Evolutionary conservation across 1,140 invertebrate species (phyloP).

Genomic region (Adoxophyes honmai): DNA sequence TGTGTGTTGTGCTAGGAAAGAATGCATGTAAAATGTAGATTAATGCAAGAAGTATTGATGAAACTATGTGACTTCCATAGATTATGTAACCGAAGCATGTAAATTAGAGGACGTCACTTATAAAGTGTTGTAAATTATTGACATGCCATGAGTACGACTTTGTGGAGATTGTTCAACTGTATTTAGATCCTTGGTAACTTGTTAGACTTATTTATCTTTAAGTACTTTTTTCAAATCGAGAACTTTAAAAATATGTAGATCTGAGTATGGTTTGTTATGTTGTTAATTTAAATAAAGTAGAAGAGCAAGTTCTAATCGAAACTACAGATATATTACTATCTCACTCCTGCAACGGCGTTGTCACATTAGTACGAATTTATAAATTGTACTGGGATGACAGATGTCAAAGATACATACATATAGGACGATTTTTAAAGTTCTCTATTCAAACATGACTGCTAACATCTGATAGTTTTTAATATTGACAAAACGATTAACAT

Average conservation of each 20-base stretch:
- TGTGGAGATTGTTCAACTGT: slow-evolving; percentile 9
- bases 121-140: slow-evolving; percentile 18
- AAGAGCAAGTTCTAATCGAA: too few relatives aligned
- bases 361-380: too few relatives aligned
- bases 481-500: slow-evolving; percentile 32
- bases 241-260: slow-evolving; percentile 3
- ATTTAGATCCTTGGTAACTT: not conserved
- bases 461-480: not conserved
- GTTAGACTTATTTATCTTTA: not conserved
- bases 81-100: slow-evolving; percentile 48
- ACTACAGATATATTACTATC: too few relatives aligned
- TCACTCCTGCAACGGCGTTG: too few relatives aligned
- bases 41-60: slow-evolving; percentile 26
- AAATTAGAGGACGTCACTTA: slow-evolving; percentile 32
- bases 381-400: too few relatives aligned
- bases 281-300: too few relatives aligned
- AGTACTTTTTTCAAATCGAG: slow-evolving; percentile 1
- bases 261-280: too few relatives aligned
- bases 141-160: not conserved
- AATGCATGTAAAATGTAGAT: slow-evolving; percentile 59
- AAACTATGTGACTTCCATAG: slow-evolving; percentile 26
- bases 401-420: not conserved
- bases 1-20: slow-evolving; percentile 54
- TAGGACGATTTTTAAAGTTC: not conserved
- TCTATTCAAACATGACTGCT: not conserved